Base-by-base conservation (phyloP, 2,797 vertebrate genomes). In the Sebastolobus alascanus region DNA sequence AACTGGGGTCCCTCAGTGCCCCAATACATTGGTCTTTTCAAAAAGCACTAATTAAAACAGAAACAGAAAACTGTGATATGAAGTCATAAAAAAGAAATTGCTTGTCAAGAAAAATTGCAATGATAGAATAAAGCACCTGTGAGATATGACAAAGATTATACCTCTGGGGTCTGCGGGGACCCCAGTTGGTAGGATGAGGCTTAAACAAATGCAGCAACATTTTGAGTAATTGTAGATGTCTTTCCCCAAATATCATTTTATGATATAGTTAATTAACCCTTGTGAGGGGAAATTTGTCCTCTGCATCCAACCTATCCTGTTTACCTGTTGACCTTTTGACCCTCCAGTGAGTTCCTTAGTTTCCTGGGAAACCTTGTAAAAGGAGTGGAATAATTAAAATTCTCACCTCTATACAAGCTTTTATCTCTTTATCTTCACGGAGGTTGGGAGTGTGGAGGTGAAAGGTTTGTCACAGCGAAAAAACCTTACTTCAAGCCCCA, bases 251-350 rank as follows among this genome's bases (percentile, higher is more conserved):
- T 13, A 22, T 33, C 5, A 10, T 60, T 40, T 31, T 25, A 4
- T 9, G 6, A 25, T 35, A 40, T 52, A 22, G 20, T 12, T 27
- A 25, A 43, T 64, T 68, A 10, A 20, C 2, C 22, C 37, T 22
- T 33, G 13, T 16, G 2, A 9, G 16, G 8, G 43, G 25, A 43
- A 27, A 40, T 22, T 1, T 50, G 27, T 66, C 35, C 20, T 46
- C 74, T 25, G 5, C n/a, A 54, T 46, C 35, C 10, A 3, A 38
- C 33, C 16, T 52, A 3, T 59, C 12, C 18, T 60, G 4, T 72
- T 55, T 73, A 70, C 29, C 43, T 74, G 37, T 35, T 74, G 37
- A 76, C 59, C 66, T 68, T 2, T 7, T 68, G 50, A 31, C 25
- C 14, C 29, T 38, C 8, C 5, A 3, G 1, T 29, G 22, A 27